Conservation (phyloP, 2,888 invertebrate species). For the Rhagophthalmus giganteus region DNA sequence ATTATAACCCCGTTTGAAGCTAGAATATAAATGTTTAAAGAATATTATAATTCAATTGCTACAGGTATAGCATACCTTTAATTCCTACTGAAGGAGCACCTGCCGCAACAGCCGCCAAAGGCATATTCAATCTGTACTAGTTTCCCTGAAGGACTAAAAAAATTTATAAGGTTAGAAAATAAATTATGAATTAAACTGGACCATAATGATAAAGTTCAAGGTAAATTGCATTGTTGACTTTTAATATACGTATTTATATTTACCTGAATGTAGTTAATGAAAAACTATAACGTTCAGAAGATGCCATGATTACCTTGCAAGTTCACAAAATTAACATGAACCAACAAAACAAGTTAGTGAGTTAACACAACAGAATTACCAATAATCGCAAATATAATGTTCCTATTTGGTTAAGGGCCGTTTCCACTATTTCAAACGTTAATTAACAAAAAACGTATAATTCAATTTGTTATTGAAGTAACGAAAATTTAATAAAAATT, state of each 20-base stretch:
- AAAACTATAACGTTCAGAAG: slow-evolving; percentile 93
- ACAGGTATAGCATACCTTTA: too few relatives aligned
- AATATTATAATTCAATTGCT: too few relatives aligned
- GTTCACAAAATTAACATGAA: background rate
- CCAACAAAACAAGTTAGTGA: background rate
- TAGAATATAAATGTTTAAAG: slow-evolving; percentile 52
- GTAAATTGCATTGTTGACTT: too few relatives aligned
- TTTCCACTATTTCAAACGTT: too few relatives aligned
- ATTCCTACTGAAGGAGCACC: slow-evolving; percentile 99
- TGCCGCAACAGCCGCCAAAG: slow-evolving; percentile 94
- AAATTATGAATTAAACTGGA: slow-evolving; percentile 7
- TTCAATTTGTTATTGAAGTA: too few relatives aligned
- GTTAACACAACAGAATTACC: background rate
- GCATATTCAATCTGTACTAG: slow-evolving; percentile 99
- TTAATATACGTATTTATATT: too few relatives aligned
- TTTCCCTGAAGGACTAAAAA: slow-evolving; percentile 94
- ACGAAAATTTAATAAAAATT: too few relatives aligned
- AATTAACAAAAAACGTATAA: too few relatives aligned
- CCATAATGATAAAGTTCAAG: slow-evolving; percentile 13
- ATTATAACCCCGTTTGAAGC: slow-evolving; percentile 98
- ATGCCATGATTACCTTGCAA: slow-evolving; percentile 68
- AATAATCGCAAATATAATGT: too few relatives aligned
- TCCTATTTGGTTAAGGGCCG: too few relatives aligned
- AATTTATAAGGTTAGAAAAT: too few relatives aligned
- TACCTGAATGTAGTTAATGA: slow-evolving; percentile 88